Evolutionary conservation across 2,797 vertebrate species (phyloP).

Genomic region (Coreius guichenoti): DNA sequence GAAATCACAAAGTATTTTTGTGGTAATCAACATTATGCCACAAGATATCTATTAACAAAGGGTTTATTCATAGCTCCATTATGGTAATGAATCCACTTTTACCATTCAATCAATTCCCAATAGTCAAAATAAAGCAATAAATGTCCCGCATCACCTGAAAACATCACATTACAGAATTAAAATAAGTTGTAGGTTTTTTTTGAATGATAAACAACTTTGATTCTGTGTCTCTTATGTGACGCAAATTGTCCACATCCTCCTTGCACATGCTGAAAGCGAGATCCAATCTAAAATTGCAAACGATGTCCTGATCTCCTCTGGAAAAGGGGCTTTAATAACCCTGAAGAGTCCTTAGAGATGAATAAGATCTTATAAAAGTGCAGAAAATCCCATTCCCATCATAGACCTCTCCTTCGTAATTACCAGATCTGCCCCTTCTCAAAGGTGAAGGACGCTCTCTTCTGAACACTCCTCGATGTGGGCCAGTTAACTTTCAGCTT

Average conservation of each 20-base stretch:
- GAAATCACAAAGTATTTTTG: neutral
- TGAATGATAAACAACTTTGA: neutral
- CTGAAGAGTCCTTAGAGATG: constrained; percentile 74
- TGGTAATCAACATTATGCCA: neutral
- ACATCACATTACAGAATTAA: neutral
- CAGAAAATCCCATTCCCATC: constrained; percentile 78
- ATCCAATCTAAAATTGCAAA: constrained; percentile 71
- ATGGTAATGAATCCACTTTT: neutral
- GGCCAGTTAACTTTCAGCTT: constrained; percentile 48
- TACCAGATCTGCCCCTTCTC: constrained; percentile 72
- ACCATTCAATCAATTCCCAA: neutral
- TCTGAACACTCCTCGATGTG: constrained; percentile 45
- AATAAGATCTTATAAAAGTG: constrained; percentile 78
- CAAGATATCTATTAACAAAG: neutral
- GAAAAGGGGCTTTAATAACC: constrained; percentile 70
- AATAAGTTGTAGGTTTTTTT: neutral
- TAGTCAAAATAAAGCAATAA: neutral
- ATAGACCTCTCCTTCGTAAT: constrained; percentile 77
- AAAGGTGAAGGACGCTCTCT: constrained; percentile 76
- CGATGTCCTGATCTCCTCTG: constrained; percentile 69
- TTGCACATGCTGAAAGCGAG: constrained; percentile 56
- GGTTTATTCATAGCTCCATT: neutral
- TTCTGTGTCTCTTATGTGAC: neutral
- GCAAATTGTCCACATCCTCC: neutral
- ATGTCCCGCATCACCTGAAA: neutral